Evolutionary conservation across 2,113 vertebrate genomes (phyloP).

Genomic region (Pungitius pungitius): DNA sequence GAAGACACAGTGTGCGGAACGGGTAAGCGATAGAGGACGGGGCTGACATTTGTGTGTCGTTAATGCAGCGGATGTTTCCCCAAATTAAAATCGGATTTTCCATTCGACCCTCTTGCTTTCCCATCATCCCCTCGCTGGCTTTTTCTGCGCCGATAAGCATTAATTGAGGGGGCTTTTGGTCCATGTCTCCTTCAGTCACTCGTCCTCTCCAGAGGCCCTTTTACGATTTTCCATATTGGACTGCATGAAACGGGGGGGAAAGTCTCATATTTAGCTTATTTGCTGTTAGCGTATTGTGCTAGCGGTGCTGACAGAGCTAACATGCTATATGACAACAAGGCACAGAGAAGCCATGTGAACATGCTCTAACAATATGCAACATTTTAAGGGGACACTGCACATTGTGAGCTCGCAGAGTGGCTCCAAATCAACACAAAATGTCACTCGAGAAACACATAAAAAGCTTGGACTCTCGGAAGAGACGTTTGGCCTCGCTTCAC

Average conservation of each 20-base stretch:
- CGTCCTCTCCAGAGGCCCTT: not conserved
- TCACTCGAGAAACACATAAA: too few species aligned
- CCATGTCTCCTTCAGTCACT: conserved; percentile 9
- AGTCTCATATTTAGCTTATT: not conserved
- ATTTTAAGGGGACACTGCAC: not conserved
- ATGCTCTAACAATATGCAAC: not conserved
- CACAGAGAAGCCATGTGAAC: not conserved
- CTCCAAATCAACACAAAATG: not conserved
- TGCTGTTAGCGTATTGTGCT: not conserved
- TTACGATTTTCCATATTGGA: not conserved
- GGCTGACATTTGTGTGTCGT: not conserved
- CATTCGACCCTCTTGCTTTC: not conserved
- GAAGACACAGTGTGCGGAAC: not conserved
- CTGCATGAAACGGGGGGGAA: not conserved
- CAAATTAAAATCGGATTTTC: conserved; percentile 3
- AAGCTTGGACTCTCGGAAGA: conserved; percentile 1
- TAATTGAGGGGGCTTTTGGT: conserved; percentile 4
- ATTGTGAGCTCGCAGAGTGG: not conserved
- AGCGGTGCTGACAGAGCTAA: not conserved
- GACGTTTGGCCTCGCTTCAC: too few species aligned
- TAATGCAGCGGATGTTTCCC: not conserved
- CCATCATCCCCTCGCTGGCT: not conserved
- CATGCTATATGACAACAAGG: not conserved
- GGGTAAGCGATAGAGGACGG: not conserved
- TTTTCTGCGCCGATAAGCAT: not conserved